Evolutionary conservation across 1,140 invertebrate genomes (phyloP), one percentile per base, ranked within the genome.

Genomic region (Aphelenchoides avenae): DNA sequence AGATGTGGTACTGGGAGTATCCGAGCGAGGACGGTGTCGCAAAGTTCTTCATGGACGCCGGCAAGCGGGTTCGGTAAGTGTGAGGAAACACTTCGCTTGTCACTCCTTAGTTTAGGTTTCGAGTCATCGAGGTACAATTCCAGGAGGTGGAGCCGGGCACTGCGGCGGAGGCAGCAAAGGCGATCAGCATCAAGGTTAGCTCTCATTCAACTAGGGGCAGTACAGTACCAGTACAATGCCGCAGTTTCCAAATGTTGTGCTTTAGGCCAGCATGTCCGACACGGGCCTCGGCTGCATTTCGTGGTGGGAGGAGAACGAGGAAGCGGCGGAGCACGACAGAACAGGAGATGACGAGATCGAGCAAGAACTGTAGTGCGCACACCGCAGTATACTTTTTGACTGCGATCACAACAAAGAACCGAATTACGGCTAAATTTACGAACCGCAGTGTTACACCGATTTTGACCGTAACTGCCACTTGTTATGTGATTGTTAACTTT

Each of bases 1-100:
- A 58, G 39, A 26, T 42, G 40, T 58, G 56, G 56, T 22, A 54
- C 20, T 58, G 56, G 56, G 39, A 58, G 29, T 58, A 58, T 36
- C 51, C 52, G 15, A 58, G 47, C 47, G 56, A 58, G 1, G 48
- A 58, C 7, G 26, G 29, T 3, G 6, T 57, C n/a, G 24, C 48
- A 9, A 22, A 33, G 2, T 58, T 58, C 13, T 55, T 34, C 13
- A 58, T 58, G 56, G 56, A 58, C n/a, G 39, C 56, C 0, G 48
- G 52, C 43, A 53, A 29, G 22, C 20, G 47, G 24, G 47, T 53
- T 9, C 43, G 52, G 52, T 53, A 41, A 37, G 9, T 9, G 20
- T 26, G 43, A 6, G 18, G 43, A 49, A 50, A 50, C 5, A 9
- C 43, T 22, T 5, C 15, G 26, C 31, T 50, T 29, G 9, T n/a